Evolutionary conservation across 2,888 invertebrate species (phyloP).

Genomic region (Patella depressa): DNA sequence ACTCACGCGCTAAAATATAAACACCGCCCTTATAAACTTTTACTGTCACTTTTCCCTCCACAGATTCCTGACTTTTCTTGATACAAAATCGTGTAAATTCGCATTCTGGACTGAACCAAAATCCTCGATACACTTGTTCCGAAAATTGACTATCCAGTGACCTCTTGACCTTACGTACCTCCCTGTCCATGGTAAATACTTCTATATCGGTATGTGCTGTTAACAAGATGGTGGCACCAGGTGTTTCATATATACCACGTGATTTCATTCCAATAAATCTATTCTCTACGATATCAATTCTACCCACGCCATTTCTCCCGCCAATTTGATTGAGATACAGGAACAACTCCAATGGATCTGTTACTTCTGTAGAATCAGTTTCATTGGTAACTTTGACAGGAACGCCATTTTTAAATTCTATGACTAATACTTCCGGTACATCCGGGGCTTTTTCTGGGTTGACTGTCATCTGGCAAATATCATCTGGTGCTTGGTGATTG

Average conservation of each 20-base stretch:
- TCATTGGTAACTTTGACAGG: slow-evolving; percentile 69
- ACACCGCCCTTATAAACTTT: slow-evolving; percentile 83
- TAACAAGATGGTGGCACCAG: slow-evolving; percentile 82
- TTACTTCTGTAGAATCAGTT: slow-evolving; percentile 54
- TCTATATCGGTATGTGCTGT: slow-evolving; percentile 85
- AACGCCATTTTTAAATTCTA: slow-evolving; percentile 77
- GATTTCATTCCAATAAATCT: slow-evolving; percentile 84
- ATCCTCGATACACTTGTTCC: slow-evolving; percentile 87
- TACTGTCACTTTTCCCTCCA: slow-evolving; percentile 81
- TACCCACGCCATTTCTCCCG: slow-evolving; percentile 82
- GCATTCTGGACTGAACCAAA: slow-evolving; percentile 90
- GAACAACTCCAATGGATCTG: slow-evolving; percentile 78
- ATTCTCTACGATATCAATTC: slow-evolving; percentile 90
- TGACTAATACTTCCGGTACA: slow-evolving; percentile 76
- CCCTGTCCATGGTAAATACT: slow-evolving; percentile 83
- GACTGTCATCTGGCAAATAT: slow-evolving; percentile 83
- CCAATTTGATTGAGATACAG: slow-evolving; percentile 81
- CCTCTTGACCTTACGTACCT: slow-evolving; percentile 83
- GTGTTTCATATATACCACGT: slow-evolving; percentile 82
- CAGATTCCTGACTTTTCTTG: slow-evolving; percentile 79
- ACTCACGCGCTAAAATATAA: slow-evolving; percentile 76
- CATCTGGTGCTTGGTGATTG: slow-evolving; percentile 77
- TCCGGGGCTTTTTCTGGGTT: slow-evolving; percentile 78
- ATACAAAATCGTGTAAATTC: slow-evolving; percentile 80
- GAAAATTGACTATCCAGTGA: slow-evolving; percentile 81